A percentile compares a stretch with the other conserved stretches of the same genome.
These are phyloP conservation scores for Turnix velox DNA, from an alignment of 2,113 vertebrate genomes.

Conservation along the genomic window DNA sequence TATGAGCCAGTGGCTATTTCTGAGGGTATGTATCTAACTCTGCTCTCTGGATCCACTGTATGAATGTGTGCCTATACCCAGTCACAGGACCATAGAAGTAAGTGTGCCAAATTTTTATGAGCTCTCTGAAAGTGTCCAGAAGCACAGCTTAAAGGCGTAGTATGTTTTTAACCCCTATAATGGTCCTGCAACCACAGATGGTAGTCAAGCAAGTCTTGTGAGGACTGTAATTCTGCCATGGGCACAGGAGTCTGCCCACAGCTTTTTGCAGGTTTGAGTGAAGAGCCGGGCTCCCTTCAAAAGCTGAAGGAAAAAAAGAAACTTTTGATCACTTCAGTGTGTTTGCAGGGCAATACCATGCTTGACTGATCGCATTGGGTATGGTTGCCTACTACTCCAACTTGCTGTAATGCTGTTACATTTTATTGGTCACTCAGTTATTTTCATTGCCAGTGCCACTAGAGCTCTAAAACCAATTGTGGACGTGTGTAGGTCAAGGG, in stretches of 20 bases:
- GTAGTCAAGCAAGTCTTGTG: neutral
- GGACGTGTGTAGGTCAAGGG: slow-evolving; percentile 68
- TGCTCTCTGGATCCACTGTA: neutral
- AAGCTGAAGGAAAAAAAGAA: neutral
- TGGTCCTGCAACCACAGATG: fast-evolving
- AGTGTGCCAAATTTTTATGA: neutral
- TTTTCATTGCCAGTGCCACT: slow-evolving; percentile 58
- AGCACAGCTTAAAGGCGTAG: neutral
- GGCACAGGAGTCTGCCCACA: fast-evolving
- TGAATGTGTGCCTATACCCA: too few relatives aligned
- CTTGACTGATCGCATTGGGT: neutral
- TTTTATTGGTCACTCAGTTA: slow-evolving; percentile 50
- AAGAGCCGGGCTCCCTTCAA: neutral
- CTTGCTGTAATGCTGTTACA: neutral
- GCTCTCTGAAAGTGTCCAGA: neutral
- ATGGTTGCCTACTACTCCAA: neutral
- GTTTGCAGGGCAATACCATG: neutral
- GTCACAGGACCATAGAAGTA: neutral
- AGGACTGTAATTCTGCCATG: neutral
- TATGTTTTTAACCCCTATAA: neutral
- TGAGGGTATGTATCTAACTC: too few relatives aligned
- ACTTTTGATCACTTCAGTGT: neutral
- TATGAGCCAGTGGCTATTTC: neutral
- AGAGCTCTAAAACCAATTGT: slow-evolving; percentile 62
- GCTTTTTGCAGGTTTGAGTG: neutral